Conservation (phyloP, 2,888 invertebrate genomes). For the Hecatera dysodea region DNA sequence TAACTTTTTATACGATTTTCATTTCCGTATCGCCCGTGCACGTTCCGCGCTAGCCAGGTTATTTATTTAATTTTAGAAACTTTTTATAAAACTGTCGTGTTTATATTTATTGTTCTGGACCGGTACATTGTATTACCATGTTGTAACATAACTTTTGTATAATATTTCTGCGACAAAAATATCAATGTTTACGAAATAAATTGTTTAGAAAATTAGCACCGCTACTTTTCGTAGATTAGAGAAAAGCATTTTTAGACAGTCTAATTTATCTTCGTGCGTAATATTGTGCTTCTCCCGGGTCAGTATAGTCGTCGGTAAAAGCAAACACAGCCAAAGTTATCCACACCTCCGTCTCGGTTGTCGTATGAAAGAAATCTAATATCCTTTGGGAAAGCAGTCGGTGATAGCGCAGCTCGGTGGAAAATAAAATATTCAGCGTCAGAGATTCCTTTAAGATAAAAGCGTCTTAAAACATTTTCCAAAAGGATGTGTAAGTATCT, state of each 20-base stretch:
- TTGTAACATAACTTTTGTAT: not conserved
- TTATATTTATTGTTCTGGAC: constrained; percentile 1
- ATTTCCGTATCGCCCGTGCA: constrained; percentile 45
- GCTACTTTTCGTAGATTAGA: constrained; percentile 49
- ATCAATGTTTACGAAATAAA: constrained; percentile 23
- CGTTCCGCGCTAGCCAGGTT: constrained; percentile 25
- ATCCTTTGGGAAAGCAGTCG: constrained; percentile 79
- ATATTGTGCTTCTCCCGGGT: constrained; percentile 60
- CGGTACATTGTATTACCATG: not conserved
- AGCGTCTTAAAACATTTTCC: constrained; percentile 66
- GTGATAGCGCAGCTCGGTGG: constrained; percentile 76
- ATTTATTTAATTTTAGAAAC: constrained; percentile 47
- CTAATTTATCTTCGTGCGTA: constrained; percentile 66
- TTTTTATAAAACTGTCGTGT: constrained; percentile 20
- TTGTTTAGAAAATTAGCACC: constrained; percentile 50
- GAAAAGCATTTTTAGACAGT: constrained; percentile 67
- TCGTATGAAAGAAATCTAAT: constrained; percentile 79
- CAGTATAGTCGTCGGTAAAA: constrained; percentile 56
- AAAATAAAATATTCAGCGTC: constrained; percentile 82
- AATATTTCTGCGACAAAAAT: constrained; percentile 7
- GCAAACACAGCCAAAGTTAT: constrained; percentile 74
- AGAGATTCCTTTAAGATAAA: constrained; percentile 73
- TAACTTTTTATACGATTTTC: constrained; percentile 59
- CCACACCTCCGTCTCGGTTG: constrained; percentile 67
- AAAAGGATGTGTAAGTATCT: constrained; percentile 40